phyloP scores from a whole-genome alignment of 2,113 vertebrate genomes.

The Alligator sinensis region DNA sequence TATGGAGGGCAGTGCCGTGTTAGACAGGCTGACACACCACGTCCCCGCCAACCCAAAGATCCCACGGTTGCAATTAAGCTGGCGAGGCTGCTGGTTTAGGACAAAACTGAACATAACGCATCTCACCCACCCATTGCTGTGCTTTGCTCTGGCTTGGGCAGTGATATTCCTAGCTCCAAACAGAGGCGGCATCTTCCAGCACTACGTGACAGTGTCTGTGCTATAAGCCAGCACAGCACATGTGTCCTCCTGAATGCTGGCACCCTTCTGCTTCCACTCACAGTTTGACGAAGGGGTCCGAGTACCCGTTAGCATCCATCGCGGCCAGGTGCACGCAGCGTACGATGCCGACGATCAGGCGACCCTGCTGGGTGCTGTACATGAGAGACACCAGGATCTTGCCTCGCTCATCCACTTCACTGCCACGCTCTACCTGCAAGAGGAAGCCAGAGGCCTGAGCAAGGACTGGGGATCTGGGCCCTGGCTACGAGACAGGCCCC shows the following conservation, averaged over 20 bases:
- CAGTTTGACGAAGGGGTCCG: slow-evolving; percentile 98
- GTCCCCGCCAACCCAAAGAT: background rate
- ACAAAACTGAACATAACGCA: background rate
- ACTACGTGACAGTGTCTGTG: background rate
- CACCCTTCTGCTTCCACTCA: slow-evolving; percentile 69
- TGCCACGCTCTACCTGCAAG: slow-evolving; percentile 85
- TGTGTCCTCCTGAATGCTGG: too few relatives aligned
- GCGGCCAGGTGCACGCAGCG: slow-evolving; percentile 96
- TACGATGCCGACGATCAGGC: slow-evolving; percentile 91
- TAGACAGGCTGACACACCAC: background rate
- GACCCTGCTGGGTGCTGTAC: slow-evolving; percentile 92
- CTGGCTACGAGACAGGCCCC: too few relatives aligned
- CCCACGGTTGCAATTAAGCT: background rate
- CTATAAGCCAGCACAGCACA: too few relatives aligned
- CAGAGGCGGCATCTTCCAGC: background rate
- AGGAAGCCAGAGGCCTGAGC: rapidly evolving
- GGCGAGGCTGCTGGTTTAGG: background rate
- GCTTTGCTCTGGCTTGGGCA: background rate
- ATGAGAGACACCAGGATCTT: slow-evolving; percentile 96
- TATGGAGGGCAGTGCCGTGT: background rate
- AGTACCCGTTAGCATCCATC: slow-evolving; percentile 98
- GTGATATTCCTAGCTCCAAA: background rate
- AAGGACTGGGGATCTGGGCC: rapidly evolving
- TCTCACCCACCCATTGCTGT: background rate
- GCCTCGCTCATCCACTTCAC: slow-evolving; percentile 91